phyloP scores from a whole-genome alignment of 2,888 invertebrate species.

The Piscicola geometra region DNA sequence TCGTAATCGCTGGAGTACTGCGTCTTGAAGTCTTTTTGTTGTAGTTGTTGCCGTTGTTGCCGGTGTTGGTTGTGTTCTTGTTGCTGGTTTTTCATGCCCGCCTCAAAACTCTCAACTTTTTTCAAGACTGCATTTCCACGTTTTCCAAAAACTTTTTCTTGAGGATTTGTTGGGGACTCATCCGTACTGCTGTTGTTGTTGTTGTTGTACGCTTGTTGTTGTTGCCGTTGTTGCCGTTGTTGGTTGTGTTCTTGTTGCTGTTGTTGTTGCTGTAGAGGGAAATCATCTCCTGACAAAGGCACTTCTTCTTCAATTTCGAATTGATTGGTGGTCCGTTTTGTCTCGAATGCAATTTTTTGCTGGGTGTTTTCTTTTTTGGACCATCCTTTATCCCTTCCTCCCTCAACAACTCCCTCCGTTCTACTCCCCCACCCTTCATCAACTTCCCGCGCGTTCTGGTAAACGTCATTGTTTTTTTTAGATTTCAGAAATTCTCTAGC shows the following conservation, averaged over 20 bases:
- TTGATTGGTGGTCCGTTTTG: no score
- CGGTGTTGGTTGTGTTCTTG: neutral
- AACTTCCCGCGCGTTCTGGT: no score
- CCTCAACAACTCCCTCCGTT: no score
- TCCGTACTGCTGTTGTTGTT: conserved; percentile 1
- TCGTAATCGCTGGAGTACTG: conserved; percentile 1
- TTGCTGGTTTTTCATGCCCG: neutral
- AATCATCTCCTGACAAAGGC: no score
- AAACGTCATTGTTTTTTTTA: no score
- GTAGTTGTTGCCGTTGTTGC: neutral
- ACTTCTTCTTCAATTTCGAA: no score
- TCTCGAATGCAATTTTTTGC: no score
- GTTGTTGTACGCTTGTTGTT: neutral
- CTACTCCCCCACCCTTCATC: no score
- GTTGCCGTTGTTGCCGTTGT: conserved; percentile 2
- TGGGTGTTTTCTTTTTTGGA: no score
- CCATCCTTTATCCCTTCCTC: no score
- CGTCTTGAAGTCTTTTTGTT: neutral
- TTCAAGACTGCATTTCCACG: neutral
- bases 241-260: neutral
- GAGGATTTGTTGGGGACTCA: no score
- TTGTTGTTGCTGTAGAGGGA: neutral
- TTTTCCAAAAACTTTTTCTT: neutral
- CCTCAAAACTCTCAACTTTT: conserved; percentile 19
- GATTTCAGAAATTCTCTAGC: no score